These are phyloP conservation scores for Peromyscus nudipes DNA, from an alignment of 2,797 vertebrate genomes.

Conservation along the genomic window DNA sequence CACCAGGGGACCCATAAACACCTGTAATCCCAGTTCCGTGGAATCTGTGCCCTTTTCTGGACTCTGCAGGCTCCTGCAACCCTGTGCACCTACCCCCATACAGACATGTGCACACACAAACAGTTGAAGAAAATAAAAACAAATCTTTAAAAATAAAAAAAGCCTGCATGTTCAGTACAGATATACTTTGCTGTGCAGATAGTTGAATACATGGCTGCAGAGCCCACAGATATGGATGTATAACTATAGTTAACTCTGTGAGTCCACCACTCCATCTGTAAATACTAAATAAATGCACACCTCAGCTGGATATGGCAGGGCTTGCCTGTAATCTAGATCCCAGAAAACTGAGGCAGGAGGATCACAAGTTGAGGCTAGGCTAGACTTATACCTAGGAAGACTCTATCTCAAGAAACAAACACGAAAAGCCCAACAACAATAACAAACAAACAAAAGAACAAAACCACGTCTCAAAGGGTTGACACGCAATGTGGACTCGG, in stretches of 20 bases:
- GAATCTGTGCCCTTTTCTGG: neutral
- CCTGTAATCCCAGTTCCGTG: neutral
- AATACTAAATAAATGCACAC: neutral
- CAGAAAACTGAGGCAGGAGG: neutral
- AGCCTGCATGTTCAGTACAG: neutral
- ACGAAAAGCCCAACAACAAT: neutral
- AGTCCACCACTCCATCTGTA: neutral
- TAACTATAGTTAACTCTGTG: neutral
- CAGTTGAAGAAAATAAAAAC: neutral
- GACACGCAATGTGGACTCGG: neutral
- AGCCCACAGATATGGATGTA: neutral
- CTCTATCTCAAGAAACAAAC: neutral
- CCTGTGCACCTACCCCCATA: neutral
- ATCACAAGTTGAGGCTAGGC: neutral
- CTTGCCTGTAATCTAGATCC: neutral
- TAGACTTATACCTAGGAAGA: neutral
- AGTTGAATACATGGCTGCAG: neutral
- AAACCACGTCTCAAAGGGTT: neutral
- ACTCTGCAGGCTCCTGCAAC: neutral
- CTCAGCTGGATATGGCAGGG: neutral
- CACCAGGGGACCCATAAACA: no score
- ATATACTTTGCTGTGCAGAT: neutral
- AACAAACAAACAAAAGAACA: neutral
- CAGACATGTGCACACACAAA: neutral
- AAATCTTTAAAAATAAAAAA: neutral